A percentile compares a stretch with the other conserved stretches of the same genome.
phyloP scores from a whole-genome alignment of 64 coral and sea anemone species.

The Pocillopora damicornis region DNA sequence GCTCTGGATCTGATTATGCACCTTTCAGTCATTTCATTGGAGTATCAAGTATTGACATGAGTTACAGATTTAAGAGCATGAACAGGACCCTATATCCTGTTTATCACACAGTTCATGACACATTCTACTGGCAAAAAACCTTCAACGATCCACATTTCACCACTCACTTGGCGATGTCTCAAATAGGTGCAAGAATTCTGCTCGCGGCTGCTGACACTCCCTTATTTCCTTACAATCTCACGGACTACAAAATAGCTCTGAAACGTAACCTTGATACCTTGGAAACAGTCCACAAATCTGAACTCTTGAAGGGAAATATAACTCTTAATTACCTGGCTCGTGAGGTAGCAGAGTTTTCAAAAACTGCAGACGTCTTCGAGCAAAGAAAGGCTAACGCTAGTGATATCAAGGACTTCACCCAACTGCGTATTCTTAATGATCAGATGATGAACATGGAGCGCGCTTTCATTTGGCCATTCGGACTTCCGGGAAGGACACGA shows the following conservation, averaged over 20 bases:
- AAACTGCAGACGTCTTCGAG: constrained; percentile 48
- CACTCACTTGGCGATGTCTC: constrained; percentile 67
- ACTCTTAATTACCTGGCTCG: constrained; percentile 52
- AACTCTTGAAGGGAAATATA: constrained; percentile 59
- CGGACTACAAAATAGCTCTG: constrained; percentile 42
- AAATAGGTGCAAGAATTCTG: constrained; percentile 50
- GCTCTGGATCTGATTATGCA: constrained; percentile 69
- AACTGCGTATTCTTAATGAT: constrained; percentile 76
- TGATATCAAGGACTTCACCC: constrained; percentile 42
- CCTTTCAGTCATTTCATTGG: constrained; percentile 80
- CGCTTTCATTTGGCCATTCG: constrained; percentile 69
- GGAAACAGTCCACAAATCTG: constrained; percentile 33
- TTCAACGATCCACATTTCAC: constrained; percentile 84
- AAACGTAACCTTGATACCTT: constrained; percentile 24
- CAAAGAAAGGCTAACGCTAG: constrained; percentile 18
- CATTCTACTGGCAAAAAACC: constrained; percentile 82
- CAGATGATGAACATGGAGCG: constrained; percentile 80
- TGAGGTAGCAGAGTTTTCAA: constrained; percentile 45
- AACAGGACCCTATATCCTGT: constrained; percentile 56
- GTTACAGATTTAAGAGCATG: constrained; percentile 53
- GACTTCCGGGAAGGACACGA: constrained; percentile 55
- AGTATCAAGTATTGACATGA: constrained; percentile 66
- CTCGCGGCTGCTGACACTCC: constrained; percentile 55
- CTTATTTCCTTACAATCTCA: constrained; percentile 68
- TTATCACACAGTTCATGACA: constrained; percentile 91